Evolutionary conservation across 1,140 invertebrate species (phyloP).

Genomic region (Conus ventricosus): DNA sequence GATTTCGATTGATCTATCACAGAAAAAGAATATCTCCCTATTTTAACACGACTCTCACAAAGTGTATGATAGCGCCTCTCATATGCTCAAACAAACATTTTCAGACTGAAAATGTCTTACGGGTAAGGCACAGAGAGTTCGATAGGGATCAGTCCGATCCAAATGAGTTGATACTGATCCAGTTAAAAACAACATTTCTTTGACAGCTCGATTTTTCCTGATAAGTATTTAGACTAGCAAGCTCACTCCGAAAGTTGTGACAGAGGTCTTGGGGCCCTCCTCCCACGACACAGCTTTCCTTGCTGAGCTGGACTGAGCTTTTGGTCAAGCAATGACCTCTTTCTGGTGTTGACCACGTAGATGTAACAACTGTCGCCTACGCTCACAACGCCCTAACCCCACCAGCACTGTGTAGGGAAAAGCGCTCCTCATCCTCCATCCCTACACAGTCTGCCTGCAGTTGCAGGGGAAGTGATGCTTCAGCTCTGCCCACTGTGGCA

Average conservation of each 20-base stretch:
- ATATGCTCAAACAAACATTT: too few species aligned
- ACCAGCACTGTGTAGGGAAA: slow-evolving; percentile 23
- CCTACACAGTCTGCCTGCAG: neutral
- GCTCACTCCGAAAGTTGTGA: neutral
- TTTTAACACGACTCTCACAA: too few species aligned
- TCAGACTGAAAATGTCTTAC: neutral
- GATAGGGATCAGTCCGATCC: neutral
- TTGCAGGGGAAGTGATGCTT: slow-evolving; percentile 21
- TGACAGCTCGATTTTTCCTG: neutral
- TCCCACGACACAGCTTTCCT: neutral
- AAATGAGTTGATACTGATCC: too few species aligned
- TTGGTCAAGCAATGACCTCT: too few species aligned
- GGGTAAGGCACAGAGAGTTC: neutral
- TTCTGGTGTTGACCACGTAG: too few species aligned
- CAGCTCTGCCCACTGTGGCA: neutral
- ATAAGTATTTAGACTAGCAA: neutral
- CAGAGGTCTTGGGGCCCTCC: neutral
- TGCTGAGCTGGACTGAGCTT: neutral
- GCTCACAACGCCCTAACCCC: neutral
- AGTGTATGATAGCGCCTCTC: too few species aligned
- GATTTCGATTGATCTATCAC: too few species aligned
- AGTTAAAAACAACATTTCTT: neutral
- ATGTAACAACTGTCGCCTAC: neutral
- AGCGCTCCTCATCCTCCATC: slow-evolving; percentile 11
- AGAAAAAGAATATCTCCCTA: too few species aligned